A percentile compares a stretch with the other conserved stretches of the same genome.
Conservation (phyloP, 2,113 vertebrate species). For the Anhinga rufa region DNA sequence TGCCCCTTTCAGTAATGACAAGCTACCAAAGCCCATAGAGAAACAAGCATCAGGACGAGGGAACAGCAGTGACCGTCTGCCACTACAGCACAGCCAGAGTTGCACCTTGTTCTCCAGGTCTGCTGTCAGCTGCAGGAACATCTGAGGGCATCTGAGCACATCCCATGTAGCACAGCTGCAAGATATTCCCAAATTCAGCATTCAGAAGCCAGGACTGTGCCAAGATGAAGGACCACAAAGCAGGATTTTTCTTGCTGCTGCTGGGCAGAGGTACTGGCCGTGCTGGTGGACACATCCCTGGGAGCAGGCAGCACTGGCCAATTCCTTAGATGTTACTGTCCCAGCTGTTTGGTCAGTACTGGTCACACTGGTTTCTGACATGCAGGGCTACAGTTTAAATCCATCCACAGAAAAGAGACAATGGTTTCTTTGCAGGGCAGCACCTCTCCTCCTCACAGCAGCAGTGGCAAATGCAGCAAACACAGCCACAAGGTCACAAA, state of each 20-base stretch:
- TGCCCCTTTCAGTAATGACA: accelerated
- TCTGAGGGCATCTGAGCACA: not conserved
- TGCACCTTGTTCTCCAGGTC: not conserved
- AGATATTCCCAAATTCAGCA: not conserved
- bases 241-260: not conserved
- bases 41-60: not conserved
- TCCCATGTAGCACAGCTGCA: accelerated
- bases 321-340: not conserved
- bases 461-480: accelerated
- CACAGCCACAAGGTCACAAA: accelerated
- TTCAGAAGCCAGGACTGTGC: accelerated
- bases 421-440: accelerated
- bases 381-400: accelerated
- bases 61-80: not conserved
- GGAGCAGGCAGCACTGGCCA: not conserved
- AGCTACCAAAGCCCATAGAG: not conserved
- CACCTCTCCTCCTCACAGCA: accelerated
- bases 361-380: not conserved
- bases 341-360: not conserved
- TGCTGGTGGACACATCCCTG: accelerated
- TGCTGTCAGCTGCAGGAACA: not conserved
- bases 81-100: not conserved
- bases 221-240: accelerated
- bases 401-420: not conserved
- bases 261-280: not conserved